Evolutionary conservation across 2,888 invertebrate species (phyloP), one percentile per base, ranked within the genome.

Genomic region (Nebria brevicollis): DNA sequence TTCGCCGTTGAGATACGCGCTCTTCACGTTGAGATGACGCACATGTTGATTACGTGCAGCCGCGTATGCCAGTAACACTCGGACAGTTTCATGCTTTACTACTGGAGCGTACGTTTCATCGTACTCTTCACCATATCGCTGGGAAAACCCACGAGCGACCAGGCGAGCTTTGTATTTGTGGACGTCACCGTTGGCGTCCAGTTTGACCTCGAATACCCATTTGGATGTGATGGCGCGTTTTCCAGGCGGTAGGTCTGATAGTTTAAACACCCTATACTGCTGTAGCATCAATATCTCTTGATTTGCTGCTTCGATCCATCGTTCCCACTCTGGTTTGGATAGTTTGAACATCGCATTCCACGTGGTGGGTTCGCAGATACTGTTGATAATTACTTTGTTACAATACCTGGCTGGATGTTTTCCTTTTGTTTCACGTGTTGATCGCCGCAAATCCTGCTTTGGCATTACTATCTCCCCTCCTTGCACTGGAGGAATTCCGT

Each of bases 71-170:
- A 84, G 74, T 54, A 86, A 73, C 13, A 84, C 41, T 75, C 85
- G 70, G 41, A 85, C 83, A 11, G 84, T 83, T 66, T 82, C 81
- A 76, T 84, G 82, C 65, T 82, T 54, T 8, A 83, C 83, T 64
- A 85, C 84, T 15, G 85, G 85, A n/a, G 84, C 81, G 82, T 83
- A 85, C 10, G 85, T 85, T 77, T 86, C 84, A 26, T 81, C 72
- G 80, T 84, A 86, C 80, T 86, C 85, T 54, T 83, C 72, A 34
- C 83, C 84, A 81, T 68, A 75, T 68, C 83, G 83, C 81, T 86
- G 86, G 11, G 82, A 83, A 83, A 83, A 85, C 15, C 85, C 85
- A 77, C 83, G 83, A 43, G 84, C 85, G 8, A 85, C 85, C 7
- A 86, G 82, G 13, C 86, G 77, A 13, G 77, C 77, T 73, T 77